These are phyloP conservation scores for Apostichopus japonicus DNA, from an alignment of 35 echinoderm and acorn worm genomes.

Conservation along the genomic window DNA sequence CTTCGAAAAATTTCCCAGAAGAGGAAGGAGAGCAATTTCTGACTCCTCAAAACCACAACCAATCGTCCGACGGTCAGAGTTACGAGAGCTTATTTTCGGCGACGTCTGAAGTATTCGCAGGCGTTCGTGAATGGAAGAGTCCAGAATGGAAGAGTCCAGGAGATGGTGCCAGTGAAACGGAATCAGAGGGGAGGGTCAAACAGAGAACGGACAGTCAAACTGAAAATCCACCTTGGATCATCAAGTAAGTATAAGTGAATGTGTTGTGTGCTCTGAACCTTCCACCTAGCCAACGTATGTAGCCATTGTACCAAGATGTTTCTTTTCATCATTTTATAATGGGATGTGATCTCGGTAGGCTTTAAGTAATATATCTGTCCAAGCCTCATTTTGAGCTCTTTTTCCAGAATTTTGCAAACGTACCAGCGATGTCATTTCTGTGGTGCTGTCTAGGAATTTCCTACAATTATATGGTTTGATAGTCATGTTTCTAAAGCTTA, in stretches of 20 bases:
- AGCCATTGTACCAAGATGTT: too few species aligned
- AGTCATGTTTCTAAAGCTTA: too few species aligned
- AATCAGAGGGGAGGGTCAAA: not conserved
- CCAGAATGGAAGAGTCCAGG: conserved; percentile 46
- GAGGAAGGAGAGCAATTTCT: not conserved
- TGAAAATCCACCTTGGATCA: not conserved
- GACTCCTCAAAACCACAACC: not conserved
- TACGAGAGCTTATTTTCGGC: conserved; percentile 39
- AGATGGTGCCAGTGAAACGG: conserved; percentile 42
- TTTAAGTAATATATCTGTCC: too few species aligned
- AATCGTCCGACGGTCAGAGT: conserved; percentile 27
- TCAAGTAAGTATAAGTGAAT: conserved; percentile 20
- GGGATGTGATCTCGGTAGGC: too few species aligned
- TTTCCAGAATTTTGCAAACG: too few species aligned
- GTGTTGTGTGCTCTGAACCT: not conserved
- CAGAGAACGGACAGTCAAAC: not conserved
- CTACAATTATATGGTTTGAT: too few species aligned
- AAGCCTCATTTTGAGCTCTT: too few species aligned
- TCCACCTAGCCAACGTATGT: not conserved
- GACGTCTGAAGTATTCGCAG: conserved; percentile 35
- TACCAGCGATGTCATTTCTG: too few species aligned
- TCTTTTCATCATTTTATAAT: too few species aligned
- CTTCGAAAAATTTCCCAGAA: not conserved
- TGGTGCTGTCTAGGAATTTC: too few species aligned
- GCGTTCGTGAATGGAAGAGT: conserved; percentile 39